Base-by-base conservation (phyloP, 2,888 invertebrate species). In the Polia nebulosa region DNA sequence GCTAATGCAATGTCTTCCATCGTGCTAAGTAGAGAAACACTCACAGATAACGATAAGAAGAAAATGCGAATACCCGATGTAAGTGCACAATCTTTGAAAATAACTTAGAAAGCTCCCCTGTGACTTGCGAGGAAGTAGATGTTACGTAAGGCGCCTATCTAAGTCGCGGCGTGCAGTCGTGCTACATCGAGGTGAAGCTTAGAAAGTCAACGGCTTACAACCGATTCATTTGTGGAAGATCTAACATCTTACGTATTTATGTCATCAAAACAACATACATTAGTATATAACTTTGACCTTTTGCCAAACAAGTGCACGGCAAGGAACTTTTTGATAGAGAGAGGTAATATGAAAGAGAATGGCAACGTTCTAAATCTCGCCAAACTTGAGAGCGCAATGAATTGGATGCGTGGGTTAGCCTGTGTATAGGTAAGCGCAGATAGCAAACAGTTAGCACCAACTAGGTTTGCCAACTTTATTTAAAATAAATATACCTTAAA, bases 201-300 rank as follows among this genome's bases (percentile, higher is more conserved):
- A 56, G 74, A 70, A 73, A 73, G 64, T 47, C 64, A 53, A 34
- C 64, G 29, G 41, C 39, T 59, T 34, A 8, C 20, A 20, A 34
- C 13, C 32, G 15, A 25, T 20, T 32, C 15, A 22, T 65, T 44
- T n/a, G 36, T 29, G 20, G 27, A 13, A 36, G 27, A 36, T 29
- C 32, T 25, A 8, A 20, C 32, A 6, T 34, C 36, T 17, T 36
- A n/a, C n/a, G 27, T 29, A 64, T 27, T 34, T n/a, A 2, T 64
- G 22, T n/a, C n/a, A 63, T n/a, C 29, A 2, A 22, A n/a, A 25
- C 20, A 20, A 20, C 27, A 22, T 17, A 22, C 25, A n/a, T n/a
- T 36, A 41, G 22, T 15, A 51, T n/a, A 20, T 32, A 52, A 20
- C 32, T 32, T 32, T 32, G 52, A 32, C 20, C 32, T 51, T 52